These are phyloP conservation scores for Pogonognathellus flavescens DNA, from an alignment of 1,140 invertebrate species.

Conservation along the genomic window DNA sequence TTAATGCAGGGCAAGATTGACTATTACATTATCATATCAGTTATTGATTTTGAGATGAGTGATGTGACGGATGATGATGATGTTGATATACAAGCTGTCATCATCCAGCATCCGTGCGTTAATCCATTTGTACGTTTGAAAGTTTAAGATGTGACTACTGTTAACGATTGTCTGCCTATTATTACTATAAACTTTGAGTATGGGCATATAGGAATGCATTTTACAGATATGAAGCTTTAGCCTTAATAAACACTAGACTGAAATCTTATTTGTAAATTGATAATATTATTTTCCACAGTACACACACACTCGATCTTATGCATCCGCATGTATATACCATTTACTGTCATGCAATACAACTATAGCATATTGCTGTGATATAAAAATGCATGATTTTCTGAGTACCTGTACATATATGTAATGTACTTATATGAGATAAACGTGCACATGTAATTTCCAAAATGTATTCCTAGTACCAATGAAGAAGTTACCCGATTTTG, in stretches of 20 bases:
- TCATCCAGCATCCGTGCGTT: conserved; percentile 44
- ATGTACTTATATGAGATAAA: background rate
- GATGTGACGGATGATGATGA: conserved; percentile 23
- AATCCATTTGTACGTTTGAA: conserved; percentile 36
- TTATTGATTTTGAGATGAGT: conserved; percentile 47
- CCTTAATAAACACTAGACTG: too few species aligned
- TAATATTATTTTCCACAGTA: too few species aligned
- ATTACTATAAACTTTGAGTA: background rate
- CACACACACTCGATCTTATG: too few species aligned
- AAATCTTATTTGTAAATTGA: too few species aligned
- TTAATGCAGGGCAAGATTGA: background rate
- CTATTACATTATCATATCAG: background rate
- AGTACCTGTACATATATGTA: background rate
- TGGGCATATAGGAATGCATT: too few species aligned
- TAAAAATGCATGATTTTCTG: background rate
- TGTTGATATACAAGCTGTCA: conserved; percentile 48
- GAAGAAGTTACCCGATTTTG: conserved; percentile 54
- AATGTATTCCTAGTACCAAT: conserved; percentile 18
- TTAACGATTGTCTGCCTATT: background rate
- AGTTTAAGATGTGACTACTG: conserved; percentile 21
- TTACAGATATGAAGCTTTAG: background rate
- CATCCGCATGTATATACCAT: too few species aligned
- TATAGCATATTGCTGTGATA: background rate
- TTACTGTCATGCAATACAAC: too few species aligned
- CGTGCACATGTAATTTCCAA: conserved; percentile 10